These are phyloP conservation scores for Megaceryle torquata DNA, from an alignment of 2,113 vertebrate genomes.

Conservation along the genomic window DNA sequence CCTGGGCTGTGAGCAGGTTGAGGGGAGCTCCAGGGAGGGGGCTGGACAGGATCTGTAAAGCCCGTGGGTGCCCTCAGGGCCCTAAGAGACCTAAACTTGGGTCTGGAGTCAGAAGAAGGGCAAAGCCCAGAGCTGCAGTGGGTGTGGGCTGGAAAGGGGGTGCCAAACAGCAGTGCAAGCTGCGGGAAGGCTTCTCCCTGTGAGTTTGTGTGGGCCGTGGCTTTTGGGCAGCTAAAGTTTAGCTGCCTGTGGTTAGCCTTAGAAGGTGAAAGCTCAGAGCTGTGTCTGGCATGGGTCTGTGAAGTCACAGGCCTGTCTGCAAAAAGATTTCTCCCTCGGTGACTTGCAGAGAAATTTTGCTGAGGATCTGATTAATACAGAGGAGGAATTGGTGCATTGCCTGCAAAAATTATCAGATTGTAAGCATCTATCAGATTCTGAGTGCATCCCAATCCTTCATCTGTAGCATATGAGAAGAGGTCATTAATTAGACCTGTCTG, in stretches of 20 bases:
- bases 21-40: no score
- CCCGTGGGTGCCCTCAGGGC: neutral
- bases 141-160: neutral
- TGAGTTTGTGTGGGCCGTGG: fast-evolving
- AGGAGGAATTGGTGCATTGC: neutral
- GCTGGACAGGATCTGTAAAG: neutral
- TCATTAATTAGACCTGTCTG: neutral
- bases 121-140: fast-evolving
- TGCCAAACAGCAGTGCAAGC: neutral
- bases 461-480: neutral
- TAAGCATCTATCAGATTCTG: neutral
- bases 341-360: neutral
- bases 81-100: neutral
- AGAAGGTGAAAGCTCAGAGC: neutral
- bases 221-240: neutral
- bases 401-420: neutral
- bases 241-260: neutral
- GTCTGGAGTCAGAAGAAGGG: neutral
- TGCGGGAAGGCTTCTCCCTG: neutral
- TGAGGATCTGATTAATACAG: neutral
- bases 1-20: neutral
- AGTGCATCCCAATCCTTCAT: neutral
- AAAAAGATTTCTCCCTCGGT: neutral
- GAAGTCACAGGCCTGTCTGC: neutral
- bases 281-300: neutral